Percentiles rank a stretch among this genome's conserved stretches.
These are phyloP conservation scores for Tragopan temminckii DNA, from an alignment of 2,797 vertebrate species.

Conservation along the genomic window DNA sequence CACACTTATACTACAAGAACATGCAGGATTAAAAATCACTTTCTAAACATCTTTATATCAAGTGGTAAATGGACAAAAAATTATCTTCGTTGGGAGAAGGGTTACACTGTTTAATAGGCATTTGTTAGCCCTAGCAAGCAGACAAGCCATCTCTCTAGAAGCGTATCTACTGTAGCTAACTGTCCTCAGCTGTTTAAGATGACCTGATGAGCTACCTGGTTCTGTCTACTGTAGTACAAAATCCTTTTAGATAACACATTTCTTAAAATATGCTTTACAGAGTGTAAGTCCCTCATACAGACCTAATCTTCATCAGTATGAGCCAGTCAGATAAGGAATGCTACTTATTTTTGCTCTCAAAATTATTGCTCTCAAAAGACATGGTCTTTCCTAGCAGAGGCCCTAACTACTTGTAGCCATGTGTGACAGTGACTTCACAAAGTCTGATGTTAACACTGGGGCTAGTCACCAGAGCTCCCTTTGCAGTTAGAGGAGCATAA, in stretches of 20 bases:
- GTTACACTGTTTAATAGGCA: not conserved
- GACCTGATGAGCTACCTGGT: rapidly evolving
- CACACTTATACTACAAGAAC: rapidly evolving
- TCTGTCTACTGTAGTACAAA: no score
- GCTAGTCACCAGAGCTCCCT: not conserved
- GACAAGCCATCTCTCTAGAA: not conserved
- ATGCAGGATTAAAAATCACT: slow-evolving; percentile 7
- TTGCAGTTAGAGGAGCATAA: not conserved
- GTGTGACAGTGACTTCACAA: not conserved
- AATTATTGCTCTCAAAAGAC: not conserved
- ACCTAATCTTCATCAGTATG: not conserved
- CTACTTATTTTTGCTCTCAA: not conserved
- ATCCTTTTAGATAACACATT: not conserved
- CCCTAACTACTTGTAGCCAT: not conserved
- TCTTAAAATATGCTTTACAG: not conserved
- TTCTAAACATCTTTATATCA: not conserved
- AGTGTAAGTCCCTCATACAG: not conserved
- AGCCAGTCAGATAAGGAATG: not conserved
- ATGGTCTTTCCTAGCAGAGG: no score
- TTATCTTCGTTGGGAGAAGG: not conserved
- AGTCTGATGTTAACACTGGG: not conserved
- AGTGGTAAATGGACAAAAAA: not conserved
- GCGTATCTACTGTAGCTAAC: not conserved
- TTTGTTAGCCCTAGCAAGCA: not conserved
- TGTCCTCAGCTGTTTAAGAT: not conserved